Evolutionary conservation across 1,140 invertebrate genomes (phyloP).

Genomic region (Procambarus clarkii): DNA sequence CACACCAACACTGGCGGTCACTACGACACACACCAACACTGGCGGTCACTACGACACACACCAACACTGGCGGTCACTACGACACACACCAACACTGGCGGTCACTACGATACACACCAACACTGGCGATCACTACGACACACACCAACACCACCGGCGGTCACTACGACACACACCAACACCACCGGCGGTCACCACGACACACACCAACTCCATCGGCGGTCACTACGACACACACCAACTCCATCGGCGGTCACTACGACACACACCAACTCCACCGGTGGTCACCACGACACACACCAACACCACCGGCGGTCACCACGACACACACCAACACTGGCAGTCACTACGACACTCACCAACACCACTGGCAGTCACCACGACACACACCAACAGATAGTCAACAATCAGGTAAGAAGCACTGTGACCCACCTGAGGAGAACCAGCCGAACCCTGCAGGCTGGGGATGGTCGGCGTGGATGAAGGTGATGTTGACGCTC

Average conservation of each 20-base stretch:
- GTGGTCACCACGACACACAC: neutral
- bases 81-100: too few relatives aligned
- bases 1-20: too few relatives aligned
- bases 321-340: neutral
- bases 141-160: neutral
- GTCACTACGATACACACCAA: too few relatives aligned
- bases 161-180: neutral
- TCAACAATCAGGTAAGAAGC: neutral
- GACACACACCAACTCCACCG: neutral
- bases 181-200: neutral
- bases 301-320: neutral
- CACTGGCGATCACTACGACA: neutral
- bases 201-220: neutral
- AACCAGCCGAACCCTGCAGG: constrained; percentile 25
- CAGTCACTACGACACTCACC: neutral
- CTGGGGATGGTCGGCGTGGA: constrained; percentile 30
- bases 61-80: too few relatives aligned
- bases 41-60: too few relatives aligned
- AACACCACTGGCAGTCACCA: neutral
- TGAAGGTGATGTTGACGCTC: constrained; percentile 8
- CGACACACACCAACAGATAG: neutral
- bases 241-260: neutral
- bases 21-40: too few relatives aligned
- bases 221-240: neutral
- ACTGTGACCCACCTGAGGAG: constrained; percentile 14